A percentile compares a stretch with the other conserved stretches of the same genome.
phyloP scores from a whole-genome alignment of 2,797 vertebrate species.

The Cuniculus paca region DNA sequence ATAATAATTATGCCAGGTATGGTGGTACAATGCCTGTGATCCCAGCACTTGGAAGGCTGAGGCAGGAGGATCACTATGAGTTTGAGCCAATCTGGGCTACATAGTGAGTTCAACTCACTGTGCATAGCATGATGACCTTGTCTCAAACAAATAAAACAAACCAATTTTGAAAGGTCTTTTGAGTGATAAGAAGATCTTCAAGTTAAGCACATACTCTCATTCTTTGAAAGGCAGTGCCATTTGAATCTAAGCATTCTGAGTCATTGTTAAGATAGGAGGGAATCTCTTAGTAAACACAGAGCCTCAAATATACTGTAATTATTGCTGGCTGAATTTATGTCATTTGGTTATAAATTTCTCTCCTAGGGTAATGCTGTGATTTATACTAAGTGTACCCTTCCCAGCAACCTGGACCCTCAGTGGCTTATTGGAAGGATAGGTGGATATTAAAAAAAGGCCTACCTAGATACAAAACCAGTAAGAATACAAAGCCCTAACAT shows the following conservation, averaged over 20 bases:
- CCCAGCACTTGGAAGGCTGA: neutral
- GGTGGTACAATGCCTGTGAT: neutral
- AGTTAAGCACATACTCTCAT: neutral
- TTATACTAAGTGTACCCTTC: neutral
- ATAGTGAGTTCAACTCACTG: neutral
- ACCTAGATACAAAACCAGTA: neutral
- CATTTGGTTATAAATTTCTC: neutral
- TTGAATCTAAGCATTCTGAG: neutral
- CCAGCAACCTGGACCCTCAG: neutral
- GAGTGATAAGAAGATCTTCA: constrained; percentile 16
- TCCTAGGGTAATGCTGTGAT: neutral
- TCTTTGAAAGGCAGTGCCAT: constrained; percentile 29
- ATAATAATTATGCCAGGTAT: neutral
- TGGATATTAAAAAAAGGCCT: neutral
- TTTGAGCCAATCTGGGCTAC: neutral
- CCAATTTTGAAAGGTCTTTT: neutral
- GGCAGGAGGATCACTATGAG: neutral
- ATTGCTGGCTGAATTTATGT: constrained; percentile 11
- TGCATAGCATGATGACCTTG: neutral
- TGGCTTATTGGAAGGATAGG: neutral
- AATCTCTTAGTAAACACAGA: neutral
- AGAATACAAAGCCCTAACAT: neutral
- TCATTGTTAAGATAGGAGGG: neutral
- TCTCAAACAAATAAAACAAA: neutral
- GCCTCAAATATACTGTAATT: neutral